Conservation (phyloP, 2,113 vertebrate species). For the Artemisiospiza belli region DNA sequence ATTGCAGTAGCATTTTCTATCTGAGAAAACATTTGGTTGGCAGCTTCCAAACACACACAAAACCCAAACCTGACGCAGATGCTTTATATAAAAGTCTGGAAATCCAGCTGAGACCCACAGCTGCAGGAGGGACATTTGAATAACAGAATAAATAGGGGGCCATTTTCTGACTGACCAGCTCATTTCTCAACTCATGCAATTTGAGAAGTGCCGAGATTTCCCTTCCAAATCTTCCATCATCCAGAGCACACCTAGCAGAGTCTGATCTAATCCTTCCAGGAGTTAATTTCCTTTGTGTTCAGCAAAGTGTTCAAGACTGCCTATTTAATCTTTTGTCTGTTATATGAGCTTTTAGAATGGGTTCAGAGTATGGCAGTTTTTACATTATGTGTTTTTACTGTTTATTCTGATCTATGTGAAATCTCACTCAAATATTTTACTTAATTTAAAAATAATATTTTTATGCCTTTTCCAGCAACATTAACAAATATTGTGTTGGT, state of each 20-base stretch:
- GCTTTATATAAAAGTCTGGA: background rate
- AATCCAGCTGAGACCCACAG: background rate
- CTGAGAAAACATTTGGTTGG: background rate
- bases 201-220: background rate
- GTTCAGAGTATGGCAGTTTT: background rate
- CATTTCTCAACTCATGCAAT: background rate
- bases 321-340: background rate
- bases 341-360: background rate
- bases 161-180: background rate
- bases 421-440: background rate
- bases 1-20: background rate
- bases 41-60: background rate
- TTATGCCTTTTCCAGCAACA: background rate
- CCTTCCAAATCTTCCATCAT: background rate
- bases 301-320: background rate
- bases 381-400: background rate
- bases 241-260: background rate
- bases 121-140: background rate
- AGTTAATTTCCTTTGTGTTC: slow-evolving; percentile 2
- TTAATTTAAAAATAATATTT: background rate
- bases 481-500: background rate
- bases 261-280: background rate
- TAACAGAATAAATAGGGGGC: background rate
- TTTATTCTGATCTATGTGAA: background rate
- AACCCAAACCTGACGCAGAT: background rate